Percentiles rank a stretch among this genome's conserved stretches.
phyloP scores from a whole-genome alignment of 2,797 vertebrate genomes.

The Pogoniulus pusillus region DNA sequence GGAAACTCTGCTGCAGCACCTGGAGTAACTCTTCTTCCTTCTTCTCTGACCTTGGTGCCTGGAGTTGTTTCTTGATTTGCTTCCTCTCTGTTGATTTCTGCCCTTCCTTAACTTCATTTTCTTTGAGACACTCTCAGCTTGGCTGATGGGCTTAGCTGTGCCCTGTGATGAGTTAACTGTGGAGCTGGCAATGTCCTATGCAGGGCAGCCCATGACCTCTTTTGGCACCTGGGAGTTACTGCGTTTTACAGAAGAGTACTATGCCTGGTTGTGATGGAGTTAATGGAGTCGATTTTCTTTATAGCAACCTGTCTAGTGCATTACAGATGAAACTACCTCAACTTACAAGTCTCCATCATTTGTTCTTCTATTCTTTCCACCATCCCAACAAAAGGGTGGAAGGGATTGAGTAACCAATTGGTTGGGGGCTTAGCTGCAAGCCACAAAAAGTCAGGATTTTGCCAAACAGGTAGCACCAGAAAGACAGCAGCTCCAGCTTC shows the following conservation, averaged over 20 bases:
- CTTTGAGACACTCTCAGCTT: neutral
- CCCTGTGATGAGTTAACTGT: neutral
- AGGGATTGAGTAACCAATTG: neutral
- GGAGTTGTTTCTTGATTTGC: neutral
- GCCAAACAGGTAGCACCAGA: neutral
- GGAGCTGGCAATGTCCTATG: neutral
- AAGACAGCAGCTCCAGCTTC: neutral
- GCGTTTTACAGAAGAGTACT: neutral
- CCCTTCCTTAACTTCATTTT: neutral
- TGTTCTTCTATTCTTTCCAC: neutral
- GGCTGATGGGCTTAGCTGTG: neutral
- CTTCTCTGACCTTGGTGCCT: neutral
- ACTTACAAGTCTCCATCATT: neutral
- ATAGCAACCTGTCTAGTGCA: neutral
- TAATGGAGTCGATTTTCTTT: neutral
- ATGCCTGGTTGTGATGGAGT: neutral
- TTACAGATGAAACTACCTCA: neutral
- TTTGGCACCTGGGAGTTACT: neutral
- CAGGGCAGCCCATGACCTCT: neutral
- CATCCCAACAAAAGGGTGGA: no score
- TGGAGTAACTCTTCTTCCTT: neutral
- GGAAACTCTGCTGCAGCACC: neutral
- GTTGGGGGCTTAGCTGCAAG: neutral
- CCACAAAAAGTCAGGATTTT: neutral
- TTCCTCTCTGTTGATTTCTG: accelerated